Base-by-base conservation (phyloP, 2,113 vertebrate species). In the Pseudorhombus dupliciocellatus region DNA sequence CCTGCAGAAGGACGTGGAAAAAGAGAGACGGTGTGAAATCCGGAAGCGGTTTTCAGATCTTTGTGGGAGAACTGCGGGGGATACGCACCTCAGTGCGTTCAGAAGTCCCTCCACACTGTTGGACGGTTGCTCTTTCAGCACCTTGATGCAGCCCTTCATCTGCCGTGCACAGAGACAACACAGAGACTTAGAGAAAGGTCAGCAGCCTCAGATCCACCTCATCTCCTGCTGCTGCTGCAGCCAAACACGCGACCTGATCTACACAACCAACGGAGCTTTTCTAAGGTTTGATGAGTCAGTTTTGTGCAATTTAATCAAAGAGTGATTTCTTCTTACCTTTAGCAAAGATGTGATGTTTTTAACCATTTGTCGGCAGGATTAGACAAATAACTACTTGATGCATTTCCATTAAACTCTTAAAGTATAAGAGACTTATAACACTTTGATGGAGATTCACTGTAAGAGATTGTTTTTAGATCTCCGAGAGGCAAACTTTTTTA, bases 61-160 rank as follows among this genome's bases (percentile, higher is more conserved):
- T 28, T 15, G 15, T 9, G 0, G 12, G 48, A 48, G 51, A 20
- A 4, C 15, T 20, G 16, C 61, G 26, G 55, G 20, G 26, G 11
- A 21, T 15, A 60, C 86, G 81, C 79, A 97, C 96, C 96, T 95
- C 91, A 97, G 93, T 64, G 96, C 96, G 0, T 97, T 97, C 80
- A 97, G 94, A 56, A 97, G 94, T 70, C 96, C 96, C 89, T 97
- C 96, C 75, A 96, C 96, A 67, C 96, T 97, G 89, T 95, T 97
- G 30, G 96, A 96, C 30, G 96, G 96, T 66, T 97, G 96, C 63
- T 97, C 96, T 91, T 96, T 97, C 91, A 97, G 81, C 82, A 97
- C 95, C 90, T 97, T 97, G 90, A 97, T 97, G 86, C 96, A 97
- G 84, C 96, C 96, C 93, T 97, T 97, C 96, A 97, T 97, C 96